A percentile compares a stretch with the other conserved stretches of the same genome.
Evolutionary conservation across 2,888 invertebrate genomes (phyloP).

Genomic region (Lasius fuliginosus): DNA sequence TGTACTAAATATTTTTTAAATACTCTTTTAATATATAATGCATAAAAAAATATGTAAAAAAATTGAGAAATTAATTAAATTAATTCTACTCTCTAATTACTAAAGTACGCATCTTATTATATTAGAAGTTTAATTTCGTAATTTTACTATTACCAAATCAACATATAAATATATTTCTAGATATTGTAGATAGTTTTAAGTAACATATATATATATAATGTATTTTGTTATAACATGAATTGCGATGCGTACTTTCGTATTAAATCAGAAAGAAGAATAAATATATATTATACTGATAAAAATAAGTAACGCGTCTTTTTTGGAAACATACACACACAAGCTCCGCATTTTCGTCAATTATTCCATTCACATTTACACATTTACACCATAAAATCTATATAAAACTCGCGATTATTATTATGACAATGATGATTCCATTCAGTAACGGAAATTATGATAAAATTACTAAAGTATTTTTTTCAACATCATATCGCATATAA

Average conservation of each 20-base stretch:
- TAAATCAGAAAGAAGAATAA: slow-evolving; percentile 15
- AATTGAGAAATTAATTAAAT: background rate
- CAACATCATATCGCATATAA: slow-evolving; percentile 19
- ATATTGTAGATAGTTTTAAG: slow-evolving; percentile 22
- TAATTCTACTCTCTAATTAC: background rate
- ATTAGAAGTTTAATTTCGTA: background rate
- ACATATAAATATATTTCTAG: background rate
- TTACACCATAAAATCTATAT: background rate
- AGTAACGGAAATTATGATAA: background rate
- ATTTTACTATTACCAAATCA: background rate
- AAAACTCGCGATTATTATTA: background rate
- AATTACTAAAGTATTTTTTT: slow-evolving; percentile 15
- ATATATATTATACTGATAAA: slow-evolving; percentile 22
- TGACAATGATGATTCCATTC: background rate
- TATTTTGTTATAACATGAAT: background rate
- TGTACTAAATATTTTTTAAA: slow-evolving; percentile 4
- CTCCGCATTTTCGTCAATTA: background rate
- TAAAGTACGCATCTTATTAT: background rate
- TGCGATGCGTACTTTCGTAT: background rate
- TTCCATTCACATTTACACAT: background rate
- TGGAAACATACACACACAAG: background rate
- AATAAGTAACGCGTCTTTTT: background rate
- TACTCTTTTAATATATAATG: background rate
- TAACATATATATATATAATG: background rate
- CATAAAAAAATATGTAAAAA: slow-evolving; percentile 9